Evolutionary conservation across 1,140 invertebrate genomes (phyloP), one percentile per base, ranked within the genome.

Genomic region (Atta texana): DNA sequence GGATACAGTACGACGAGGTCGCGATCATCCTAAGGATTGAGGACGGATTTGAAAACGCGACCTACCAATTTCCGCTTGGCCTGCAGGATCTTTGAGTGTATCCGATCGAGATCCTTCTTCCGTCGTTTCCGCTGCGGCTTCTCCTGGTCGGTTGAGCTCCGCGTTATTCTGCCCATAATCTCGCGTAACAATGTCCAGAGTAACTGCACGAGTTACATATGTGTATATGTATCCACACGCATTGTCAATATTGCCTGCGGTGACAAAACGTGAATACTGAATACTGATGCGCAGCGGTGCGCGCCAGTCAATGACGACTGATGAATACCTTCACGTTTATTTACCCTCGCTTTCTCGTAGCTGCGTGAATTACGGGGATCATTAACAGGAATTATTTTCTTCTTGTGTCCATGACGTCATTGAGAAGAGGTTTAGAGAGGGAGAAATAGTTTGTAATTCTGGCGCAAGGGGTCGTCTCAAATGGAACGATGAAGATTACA

Each of bases 21-120:
- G 39, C 8, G 1, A 10, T 44, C 39, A 44, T 44, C 10, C 2
- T 1, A 10, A 44, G 39, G 39, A 10, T 44, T 10, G 39, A 44
- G 8, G 39, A 39, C 24, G 24, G 24, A 44, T 2, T 44, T 2
- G 39, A 44, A 44, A 44, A 53, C 21, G 5, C 31, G 63, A 82
- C 78, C n/a, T 72, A 82, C 78, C 78, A 72, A 21, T 24, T 57
- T 71, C 21, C 7, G 44, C 18, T 49, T 82, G 5, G 66, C 68
- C 18, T 59, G 69, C 10, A 72, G 16, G 34, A 82, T 82, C 53
- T 28, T 82, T 1, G 53, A 82, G 18, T 82, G 78, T 18, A 82
- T 59, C 4, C 16, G 39, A 24, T 82, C 21, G 24, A 72, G 53
- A 6, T 82, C 66, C 34, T 8, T 49, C 18, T n/a, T 72, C 10